Evolutionary conservation across 2,113 vertebrate species (phyloP), one percentile per base, ranked within the genome.

Genomic region (Ploceus nigricollis): DNA sequence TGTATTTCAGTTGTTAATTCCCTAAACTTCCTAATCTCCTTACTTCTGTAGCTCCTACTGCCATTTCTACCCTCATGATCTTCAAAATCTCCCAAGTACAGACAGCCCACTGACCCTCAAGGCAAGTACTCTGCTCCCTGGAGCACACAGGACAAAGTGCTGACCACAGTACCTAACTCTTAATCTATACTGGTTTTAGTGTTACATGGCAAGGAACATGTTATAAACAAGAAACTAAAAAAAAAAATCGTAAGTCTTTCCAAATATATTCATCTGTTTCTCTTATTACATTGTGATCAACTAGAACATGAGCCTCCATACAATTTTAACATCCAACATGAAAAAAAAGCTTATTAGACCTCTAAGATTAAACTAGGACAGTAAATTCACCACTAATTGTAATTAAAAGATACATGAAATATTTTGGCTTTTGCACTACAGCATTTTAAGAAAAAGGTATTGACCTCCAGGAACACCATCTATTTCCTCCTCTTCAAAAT

Each of bases 11-110:
- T 56, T 73, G 71, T 58, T 95, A 97, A 96, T 90, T 94, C 91
- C 51, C 51, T 50, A 47, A 86, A 94, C 37, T 91, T 95, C 83
- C 89, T 91, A 82, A 97, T 93, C 69, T 82, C 70, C 91, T 93
- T 95, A 96, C 19, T 89, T 78, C 72, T 30, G 39, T 30, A 75
- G 80, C 35, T 92, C 80, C 64, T 54, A 48, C 30, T 57, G 48
- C 91, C 76, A 58, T 50, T 93, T 90, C 89, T 79, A 87, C 90
- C 61, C 45, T 37, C 58, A 60, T 24, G 60, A 89, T 84, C 89
- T 82, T 24, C 77, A 69, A 61, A 61, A 72, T 27, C 58, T 58
- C 16, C 10, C 30, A 30, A 30, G 53, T 1, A 1, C 60, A 25
- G 40, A 37, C 19, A 85, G 66, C 30, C 40, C 78, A 54, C 65